Conservation (phyloP, 1,140 invertebrate species). For the Laupala kohalensis region DNA sequence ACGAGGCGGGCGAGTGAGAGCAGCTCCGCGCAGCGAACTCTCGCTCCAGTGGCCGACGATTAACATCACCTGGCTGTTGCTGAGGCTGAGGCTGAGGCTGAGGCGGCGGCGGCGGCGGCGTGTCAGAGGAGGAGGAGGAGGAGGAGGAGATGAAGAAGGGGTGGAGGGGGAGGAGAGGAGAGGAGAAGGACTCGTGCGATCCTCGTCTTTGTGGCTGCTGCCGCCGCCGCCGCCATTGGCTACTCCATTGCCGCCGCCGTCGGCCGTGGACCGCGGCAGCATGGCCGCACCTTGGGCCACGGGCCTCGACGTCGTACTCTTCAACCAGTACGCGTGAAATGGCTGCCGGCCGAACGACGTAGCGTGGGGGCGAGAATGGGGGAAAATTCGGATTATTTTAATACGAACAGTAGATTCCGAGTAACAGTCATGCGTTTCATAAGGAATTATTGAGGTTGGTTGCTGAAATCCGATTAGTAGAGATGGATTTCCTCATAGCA, state of each 20-base stretch:
- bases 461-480: no score
- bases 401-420: no score
- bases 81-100: neutral
- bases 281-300: neutral
- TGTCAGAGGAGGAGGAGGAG: neutral
- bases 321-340: no score
- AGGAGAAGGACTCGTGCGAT: neutral
- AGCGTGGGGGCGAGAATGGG: neutral
- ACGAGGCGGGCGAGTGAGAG: neutral
- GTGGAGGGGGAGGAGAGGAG: neutral
- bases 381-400: no score
- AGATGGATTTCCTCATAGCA: no score
- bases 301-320: neutral
- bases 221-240: no score
- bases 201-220: neutral
- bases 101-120: no score
- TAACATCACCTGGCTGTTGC: neutral
- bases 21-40: no score
- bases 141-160: neutral
- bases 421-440: no score
- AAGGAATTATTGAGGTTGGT: no score
- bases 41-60: neutral
- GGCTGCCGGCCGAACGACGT: neutral
- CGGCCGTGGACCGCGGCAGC: neutral
- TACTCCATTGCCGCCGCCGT: neutral